Conservation (phyloP, 2,888 invertebrate genomes). For the Dicycla oo region DNA sequence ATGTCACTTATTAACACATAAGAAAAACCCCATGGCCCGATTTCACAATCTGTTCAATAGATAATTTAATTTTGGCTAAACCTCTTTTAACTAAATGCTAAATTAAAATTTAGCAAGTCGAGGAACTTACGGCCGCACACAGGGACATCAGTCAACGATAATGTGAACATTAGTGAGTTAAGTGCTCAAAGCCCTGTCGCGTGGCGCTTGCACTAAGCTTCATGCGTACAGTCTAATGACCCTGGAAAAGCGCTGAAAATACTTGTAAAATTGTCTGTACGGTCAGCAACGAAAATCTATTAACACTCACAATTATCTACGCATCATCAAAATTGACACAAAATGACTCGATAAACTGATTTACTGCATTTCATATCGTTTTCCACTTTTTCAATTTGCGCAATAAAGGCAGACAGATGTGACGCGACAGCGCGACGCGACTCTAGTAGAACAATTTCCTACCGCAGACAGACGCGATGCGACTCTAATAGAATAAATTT, state of each 20-base stretch:
- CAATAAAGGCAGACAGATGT: not conserved
- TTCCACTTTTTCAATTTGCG: too few species aligned
- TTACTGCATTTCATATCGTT: not conserved
- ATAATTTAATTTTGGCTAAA: not conserved
- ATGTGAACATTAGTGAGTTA: conserved; percentile 21
- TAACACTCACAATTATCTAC: not conserved
- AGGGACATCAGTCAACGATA: conserved; percentile 19
- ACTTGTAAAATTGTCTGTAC: not conserved
- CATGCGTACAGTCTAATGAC: not conserved
- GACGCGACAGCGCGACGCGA: too few species aligned
- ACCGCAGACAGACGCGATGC: too few species aligned
- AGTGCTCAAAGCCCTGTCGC: conserved; percentile 23
- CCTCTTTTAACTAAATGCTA: not conserved
- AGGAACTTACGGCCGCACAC: conserved; percentile 6
- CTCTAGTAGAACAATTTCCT: too few species aligned
- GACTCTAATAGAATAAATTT: too few species aligned
- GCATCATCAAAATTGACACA: not conserved
- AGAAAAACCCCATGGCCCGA: not conserved
- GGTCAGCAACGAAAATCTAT: not conserved
- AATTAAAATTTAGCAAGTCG: not conserved
- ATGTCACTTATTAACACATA: not conserved
- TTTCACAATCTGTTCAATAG: not conserved
- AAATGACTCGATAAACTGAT: not conserved
- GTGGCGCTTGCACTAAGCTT: conserved; percentile 19
- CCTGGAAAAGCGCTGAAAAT: conserved; percentile 17